Conservation (phyloP, 2,888 invertebrate genomes). For the Cyclophora punctaria region DNA sequence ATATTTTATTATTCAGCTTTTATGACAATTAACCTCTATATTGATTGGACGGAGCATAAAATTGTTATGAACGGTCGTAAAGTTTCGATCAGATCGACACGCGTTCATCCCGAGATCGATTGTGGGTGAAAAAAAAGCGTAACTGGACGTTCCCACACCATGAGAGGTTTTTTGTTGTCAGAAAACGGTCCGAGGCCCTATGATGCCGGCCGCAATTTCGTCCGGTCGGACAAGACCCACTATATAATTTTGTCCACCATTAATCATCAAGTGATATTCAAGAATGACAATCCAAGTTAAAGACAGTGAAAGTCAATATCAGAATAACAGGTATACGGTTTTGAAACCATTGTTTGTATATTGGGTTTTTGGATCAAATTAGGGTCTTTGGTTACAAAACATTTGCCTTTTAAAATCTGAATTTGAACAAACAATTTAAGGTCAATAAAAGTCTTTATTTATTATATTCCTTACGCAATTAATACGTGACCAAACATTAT, state of each 20-base stretch:
- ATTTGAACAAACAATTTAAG: no score
- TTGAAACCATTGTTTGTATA: constrained; percentile 10
- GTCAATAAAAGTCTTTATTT: no score
- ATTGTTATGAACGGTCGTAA: constrained; percentile 35
- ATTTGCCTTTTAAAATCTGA: no score
- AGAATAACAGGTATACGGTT: constrained; percentile 12
- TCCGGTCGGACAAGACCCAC: constrained; percentile 35
- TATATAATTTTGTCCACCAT: constrained; percentile 62
- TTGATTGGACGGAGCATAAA: constrained; percentile 29
- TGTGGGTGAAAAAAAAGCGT: constrained; percentile 30
- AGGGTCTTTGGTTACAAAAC: no score
- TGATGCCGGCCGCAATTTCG: constrained; percentile 51
- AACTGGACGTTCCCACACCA: constrained; percentile 61
- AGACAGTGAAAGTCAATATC: constrained; percentile 37
- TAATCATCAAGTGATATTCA: constrained; percentile 51
- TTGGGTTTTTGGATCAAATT: constrained; percentile 1
- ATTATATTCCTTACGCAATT: no score
- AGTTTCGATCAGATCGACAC: constrained; percentile 37
- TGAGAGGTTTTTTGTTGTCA: constrained; percentile 34
- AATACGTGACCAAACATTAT: no score
- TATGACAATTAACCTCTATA: constrained; percentile 7
- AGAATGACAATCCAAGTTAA: constrained; percentile 49
- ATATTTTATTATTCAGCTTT: constrained; percentile 6
- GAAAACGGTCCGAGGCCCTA: constrained; percentile 39
- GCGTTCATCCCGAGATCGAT: constrained; percentile 38